Evolutionary conservation across 2,113 vertebrate genomes (phyloP), one percentile per base, ranked within the genome.

Genomic region (Melanocharis versteri): DNA sequence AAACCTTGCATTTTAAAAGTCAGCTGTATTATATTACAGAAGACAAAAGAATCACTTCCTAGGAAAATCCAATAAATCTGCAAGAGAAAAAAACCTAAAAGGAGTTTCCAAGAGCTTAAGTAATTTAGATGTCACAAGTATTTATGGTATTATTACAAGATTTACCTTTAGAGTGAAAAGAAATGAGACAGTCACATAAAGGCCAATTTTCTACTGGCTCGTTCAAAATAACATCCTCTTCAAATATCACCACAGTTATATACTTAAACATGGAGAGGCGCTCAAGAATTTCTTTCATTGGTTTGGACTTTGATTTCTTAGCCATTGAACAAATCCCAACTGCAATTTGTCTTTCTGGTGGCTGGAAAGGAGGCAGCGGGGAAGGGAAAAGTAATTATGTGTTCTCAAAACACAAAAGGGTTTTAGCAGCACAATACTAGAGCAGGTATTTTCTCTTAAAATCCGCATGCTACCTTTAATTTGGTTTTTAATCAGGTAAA

Each of bases 301-400:
- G 99, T 96, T 99, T 99, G 44, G 99, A 99, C 92, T 98, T 99
- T 23, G 99, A 99, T 94, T 99, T 99, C 95, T 99, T 99, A 88
- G 98, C 98, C 99, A 99, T 99, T 91, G 99, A 98, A 97, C 98
- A 99, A 97, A 99, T 99, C 73, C 99, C 99, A 93, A 99, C 98
- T 73, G 98, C 97, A 7, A 99, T 99, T 95, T 99, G 98, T 90
- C 98, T 98, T 98, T 99, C 99, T 1, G 98, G 98, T 45, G 98
- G 99, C 99, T 99, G 87, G 91, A 61, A 83, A 40, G 26, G 30
- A 96, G 53, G 58, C 1, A 20, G 71, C 31, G 9, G 78, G 37
- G 40, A 20, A 40, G 21, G 24, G 71, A 81, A 48, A 92, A 90
- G 51, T 50, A 79, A 56, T 72, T 50, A 94, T n/a, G 2, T 45